Evolutionary conservation across 1,140 invertebrate genomes (phyloP).

Genomic region (Cydia amplana): DNA sequence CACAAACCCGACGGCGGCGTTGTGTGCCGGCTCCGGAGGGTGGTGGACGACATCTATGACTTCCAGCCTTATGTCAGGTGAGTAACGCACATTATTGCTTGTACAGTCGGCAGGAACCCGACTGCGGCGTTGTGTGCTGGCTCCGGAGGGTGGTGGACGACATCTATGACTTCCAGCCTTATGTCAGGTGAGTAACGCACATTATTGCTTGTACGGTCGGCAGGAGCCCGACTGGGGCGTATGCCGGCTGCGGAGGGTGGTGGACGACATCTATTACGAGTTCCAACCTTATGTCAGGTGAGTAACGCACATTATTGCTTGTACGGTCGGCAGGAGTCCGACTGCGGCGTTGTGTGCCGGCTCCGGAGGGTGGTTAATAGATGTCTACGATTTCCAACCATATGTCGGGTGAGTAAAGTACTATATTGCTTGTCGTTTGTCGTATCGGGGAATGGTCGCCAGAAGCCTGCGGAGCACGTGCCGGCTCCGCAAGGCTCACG

Average conservation of each 20-base stretch:
- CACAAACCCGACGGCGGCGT: constrained; percentile 38
- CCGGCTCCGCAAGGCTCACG: constrained; percentile 62
- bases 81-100: constrained; percentile 38
- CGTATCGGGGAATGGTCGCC: too few relatives aligned
- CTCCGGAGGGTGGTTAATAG: constrained; percentile 58
- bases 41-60: constrained; percentile 68
- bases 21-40: constrained; percentile 59
- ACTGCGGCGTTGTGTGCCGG: constrained; percentile 61
- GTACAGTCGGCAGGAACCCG: constrained; percentile 56
- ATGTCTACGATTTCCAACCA: constrained; percentile 70
- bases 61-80: constrained; percentile 70
- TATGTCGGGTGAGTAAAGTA: constrained; percentile 56
- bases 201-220: constrained; percentile 34
- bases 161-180: constrained; percentile 70
- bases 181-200: constrained; percentile 54
- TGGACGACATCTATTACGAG: constrained; percentile 71
- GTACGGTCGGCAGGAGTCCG: constrained; percentile 46
- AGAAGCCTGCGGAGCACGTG: constrained; percentile 49
- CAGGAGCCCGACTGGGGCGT: constrained; percentile 57
- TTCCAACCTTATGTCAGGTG: constrained; percentile 71
- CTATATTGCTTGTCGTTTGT: too few relatives aligned
- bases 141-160: constrained; percentile 67
- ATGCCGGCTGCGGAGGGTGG: constrained; percentile 63
- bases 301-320: constrained; percentile 32
- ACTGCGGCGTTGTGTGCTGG: constrained; percentile 63